phyloP scores from a whole-genome alignment of 2,888 invertebrate genomes.

The Fragum fragum region DNA sequence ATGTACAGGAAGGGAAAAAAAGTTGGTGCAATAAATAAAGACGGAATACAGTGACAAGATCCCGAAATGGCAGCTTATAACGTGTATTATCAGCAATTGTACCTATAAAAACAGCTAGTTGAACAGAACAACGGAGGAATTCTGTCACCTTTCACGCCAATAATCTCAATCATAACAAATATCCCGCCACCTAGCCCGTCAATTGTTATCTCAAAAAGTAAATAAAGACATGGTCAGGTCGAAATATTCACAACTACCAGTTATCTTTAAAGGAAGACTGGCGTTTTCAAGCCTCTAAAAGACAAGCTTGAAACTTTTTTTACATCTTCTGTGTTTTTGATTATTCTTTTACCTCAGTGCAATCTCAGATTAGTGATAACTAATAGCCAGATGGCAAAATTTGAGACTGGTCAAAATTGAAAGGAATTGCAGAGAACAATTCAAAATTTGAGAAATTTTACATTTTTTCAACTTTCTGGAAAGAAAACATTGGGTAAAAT shows the following conservation, averaged over 20 bases:
- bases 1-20: neutral
- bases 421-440: too few species aligned
- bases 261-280: constrained; percentile 12
- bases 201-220: constrained; percentile 30
- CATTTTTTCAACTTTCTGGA: too few species aligned
- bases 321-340: too few species aligned
- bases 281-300: neutral
- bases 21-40: constrained; percentile 22
- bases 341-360: too few species aligned
- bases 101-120: constrained; percentile 53
- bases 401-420: too few species aligned
- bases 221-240: constrained; percentile 21
- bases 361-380: too few species aligned
- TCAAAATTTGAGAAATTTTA: too few species aligned
- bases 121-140: constrained; percentile 45
- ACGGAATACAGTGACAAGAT: neutral
- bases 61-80: constrained; percentile 28
- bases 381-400: too few species aligned
- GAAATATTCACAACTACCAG: constrained; percentile 16
- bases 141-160: constrained; percentile 44
- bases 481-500: too few species aligned
- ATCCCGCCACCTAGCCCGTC: constrained; percentile 25
- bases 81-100: constrained; percentile 46
- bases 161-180: constrained; percentile 54
- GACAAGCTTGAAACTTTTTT: too few species aligned